Conservation (phyloP, 2,888 invertebrate genomes). For the Linnaemya tessellans region DNA sequence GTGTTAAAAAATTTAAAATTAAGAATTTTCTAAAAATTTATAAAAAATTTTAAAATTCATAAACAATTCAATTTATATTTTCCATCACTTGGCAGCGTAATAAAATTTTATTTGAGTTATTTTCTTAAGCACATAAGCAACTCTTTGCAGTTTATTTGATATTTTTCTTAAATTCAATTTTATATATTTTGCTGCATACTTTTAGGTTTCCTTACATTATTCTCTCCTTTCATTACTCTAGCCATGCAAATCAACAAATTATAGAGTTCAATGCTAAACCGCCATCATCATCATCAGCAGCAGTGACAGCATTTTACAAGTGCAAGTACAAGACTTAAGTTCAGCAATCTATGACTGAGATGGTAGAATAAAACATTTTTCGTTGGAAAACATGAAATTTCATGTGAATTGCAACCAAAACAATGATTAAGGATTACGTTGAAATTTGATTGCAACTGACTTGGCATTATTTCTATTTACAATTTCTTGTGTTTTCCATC, state of each 20-base stretch:
- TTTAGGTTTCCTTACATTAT: conserved; percentile 3
- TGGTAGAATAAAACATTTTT: conserved; percentile 1
- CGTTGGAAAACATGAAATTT: conserved; percentile 4
- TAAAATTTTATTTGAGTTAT: not conserved
- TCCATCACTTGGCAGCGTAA: not conserved
- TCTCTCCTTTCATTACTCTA: no score
- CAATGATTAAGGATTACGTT: conserved; percentile 26
- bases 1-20: no score
- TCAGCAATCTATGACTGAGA: conserved; percentile 17
- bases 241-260: conserved; percentile 34
- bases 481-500: conserved; percentile 6
- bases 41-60: no score
- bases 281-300: conserved; percentile 6
- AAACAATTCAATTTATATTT: not conserved
- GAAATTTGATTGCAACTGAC: conserved; percentile 62
- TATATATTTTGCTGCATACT: conserved; percentile 11
- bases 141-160: no score
- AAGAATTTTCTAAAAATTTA: no score
- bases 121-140: no score
- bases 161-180: conserved; percentile 32
- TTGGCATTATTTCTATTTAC: conserved; percentile 43
- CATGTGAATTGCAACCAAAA: not conserved
- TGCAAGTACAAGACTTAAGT: conserved; percentile 29
- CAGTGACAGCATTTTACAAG: conserved; percentile 22
- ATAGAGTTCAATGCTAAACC: conserved; percentile 38